Conservation (phyloP, 1,140 invertebrate species). For the Caenorhabditis inopinata region DNA sequence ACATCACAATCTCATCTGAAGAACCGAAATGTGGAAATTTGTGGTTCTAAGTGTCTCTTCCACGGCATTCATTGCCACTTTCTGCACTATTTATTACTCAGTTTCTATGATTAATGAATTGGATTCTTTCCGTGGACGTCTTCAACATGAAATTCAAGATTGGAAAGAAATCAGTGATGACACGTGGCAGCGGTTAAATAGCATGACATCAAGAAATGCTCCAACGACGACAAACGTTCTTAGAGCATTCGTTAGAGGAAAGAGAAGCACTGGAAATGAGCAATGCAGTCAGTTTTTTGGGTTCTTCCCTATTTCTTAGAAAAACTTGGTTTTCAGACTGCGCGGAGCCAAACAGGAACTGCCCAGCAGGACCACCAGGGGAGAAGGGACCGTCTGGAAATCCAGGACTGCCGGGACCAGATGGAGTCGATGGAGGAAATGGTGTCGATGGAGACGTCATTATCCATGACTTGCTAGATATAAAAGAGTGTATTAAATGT, state of each 20-base stretch:
- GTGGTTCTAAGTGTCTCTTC: not conserved
- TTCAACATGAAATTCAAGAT: not conserved
- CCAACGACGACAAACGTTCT: constrained; percentile 6
- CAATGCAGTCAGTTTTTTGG: not conserved
- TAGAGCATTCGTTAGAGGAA: not conserved
- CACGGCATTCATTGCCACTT: not conserved
- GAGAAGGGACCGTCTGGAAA: constrained; percentile 20
- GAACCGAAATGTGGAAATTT: constrained; percentile 13
- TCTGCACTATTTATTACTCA: not conserved
- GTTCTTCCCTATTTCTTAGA: too few species aligned
- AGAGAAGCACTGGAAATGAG: constrained; percentile 7
- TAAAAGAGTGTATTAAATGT: not conserved
- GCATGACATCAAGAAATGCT: constrained; percentile 2
- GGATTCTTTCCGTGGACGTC: not conserved
- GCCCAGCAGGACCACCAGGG: constrained; percentile 13
- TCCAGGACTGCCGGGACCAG: constrained; percentile 29
- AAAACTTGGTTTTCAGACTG: too few species aligned
- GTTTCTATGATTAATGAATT: not conserved
- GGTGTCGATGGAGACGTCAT: not conserved
- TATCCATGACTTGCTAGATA: not conserved
- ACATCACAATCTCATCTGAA: not conserved
- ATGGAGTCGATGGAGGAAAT: constrained; percentile 15
- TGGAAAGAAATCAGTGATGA: constrained; percentile 19
- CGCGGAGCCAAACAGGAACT: constrained; percentile 4
- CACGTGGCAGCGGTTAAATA: not conserved